phyloP scores from a whole-genome alignment of 1,140 invertebrate genomes.

The Cotesia chilonis region DNA sequence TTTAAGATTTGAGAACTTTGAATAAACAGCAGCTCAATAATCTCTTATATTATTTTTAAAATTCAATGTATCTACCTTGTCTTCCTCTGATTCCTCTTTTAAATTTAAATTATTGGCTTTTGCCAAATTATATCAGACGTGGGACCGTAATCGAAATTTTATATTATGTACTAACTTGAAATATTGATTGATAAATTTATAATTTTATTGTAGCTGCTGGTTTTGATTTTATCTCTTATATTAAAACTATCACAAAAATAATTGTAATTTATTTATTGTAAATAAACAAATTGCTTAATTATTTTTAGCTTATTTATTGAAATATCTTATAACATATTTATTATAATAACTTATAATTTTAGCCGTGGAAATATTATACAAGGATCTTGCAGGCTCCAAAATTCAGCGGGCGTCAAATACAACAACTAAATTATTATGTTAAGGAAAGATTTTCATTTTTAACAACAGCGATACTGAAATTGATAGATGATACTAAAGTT shows the following conservation, averaged over 20 bases:
- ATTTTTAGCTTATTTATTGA: conserved; percentile 2
- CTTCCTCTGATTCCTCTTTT: too few relatives aligned
- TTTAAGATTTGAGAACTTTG: conserved; percentile 5
- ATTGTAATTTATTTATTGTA: conserved; percentile 66
- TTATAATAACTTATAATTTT: too few relatives aligned
- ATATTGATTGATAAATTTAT: neutral
- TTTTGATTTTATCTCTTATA: too few relatives aligned
- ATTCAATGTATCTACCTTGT: too few relatives aligned
- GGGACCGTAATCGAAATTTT: conserved; percentile 55
- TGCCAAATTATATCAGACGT: conserved; percentile 51
- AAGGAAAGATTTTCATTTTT: conserved; percentile 27
- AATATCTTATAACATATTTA: conserved; percentile 1
- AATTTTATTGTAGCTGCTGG: conserved; percentile 44
- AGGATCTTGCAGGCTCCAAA: neutral
- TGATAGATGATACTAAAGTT: too few relatives aligned
- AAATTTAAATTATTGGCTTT: conserved; percentile 42
- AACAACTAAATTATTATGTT: conserved; percentile 31
- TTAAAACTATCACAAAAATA: conserved; percentile 48
- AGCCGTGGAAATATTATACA: neutral
- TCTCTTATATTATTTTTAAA: too few relatives aligned
- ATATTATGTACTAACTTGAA: conserved; percentile 46
- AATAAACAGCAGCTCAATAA: conserved; percentile 3
- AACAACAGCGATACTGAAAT: too few relatives aligned
- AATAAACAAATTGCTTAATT: conserved; percentile 60
- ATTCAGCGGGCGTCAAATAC: conserved; percentile 36